phyloP scores from a whole-genome alignment of 2,888 invertebrate species.

The Pherbina coryleti region DNA sequence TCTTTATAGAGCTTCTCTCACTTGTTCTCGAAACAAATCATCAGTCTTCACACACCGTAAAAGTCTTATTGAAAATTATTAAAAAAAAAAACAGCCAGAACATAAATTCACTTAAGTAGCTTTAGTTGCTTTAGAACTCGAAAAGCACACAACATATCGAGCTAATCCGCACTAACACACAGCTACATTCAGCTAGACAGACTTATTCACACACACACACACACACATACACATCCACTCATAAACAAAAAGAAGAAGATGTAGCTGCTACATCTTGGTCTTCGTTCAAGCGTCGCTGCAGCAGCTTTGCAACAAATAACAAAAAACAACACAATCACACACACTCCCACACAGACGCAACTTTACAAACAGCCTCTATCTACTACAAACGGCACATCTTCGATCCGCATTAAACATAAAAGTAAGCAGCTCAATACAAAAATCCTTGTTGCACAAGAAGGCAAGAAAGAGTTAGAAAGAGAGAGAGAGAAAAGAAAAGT shows the following conservation, averaged over 20 bases:
- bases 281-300: background rate
- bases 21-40: background rate
- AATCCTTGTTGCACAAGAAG: background rate
- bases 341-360: background rate
- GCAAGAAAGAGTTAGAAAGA: background rate
- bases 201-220: background rate
- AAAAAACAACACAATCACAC: background rate
- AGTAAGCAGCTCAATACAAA: conserved; percentile 30
- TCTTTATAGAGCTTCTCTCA: background rate
- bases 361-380: background rate
- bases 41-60: background rate
- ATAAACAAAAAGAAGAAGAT: background rate
- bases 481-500: background rate
- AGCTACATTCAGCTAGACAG: background rate
- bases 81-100: background rate
- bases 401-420: conserved; percentile 1
- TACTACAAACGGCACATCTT: background rate
- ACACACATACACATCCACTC: background rate
- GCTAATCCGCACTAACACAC: conserved; percentile 3
- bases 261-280: background rate
- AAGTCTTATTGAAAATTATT: conserved; percentile 1
- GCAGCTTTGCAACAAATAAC: background rate
- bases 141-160: background rate
- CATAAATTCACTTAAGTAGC: background rate
- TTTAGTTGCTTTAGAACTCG: conserved; percentile 4